Evolutionary conservation across 2,113 vertebrate species (phyloP), one percentile per base, ranked within the genome.

Genomic region (Mus pahari): DNA sequence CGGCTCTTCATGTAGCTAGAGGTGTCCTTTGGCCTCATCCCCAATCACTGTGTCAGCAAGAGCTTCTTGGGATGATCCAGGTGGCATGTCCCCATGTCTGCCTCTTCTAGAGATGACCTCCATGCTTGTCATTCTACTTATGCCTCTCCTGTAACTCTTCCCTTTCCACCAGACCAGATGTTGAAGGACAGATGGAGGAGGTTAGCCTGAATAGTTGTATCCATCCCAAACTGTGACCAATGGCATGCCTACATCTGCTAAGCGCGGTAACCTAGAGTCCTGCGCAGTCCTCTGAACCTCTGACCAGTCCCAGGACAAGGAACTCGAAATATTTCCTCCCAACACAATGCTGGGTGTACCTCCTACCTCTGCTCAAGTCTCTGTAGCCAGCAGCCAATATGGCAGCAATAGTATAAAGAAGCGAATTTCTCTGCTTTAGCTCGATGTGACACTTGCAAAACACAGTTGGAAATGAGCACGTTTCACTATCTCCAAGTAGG

Each of bases 401-500:
- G 22, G 45, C 48, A 14, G 48, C 3, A 31, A 71, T 1, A 0
- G 71, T 42, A 22, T 33, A n/a, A 78, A 87, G 90, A 87, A 39
- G 71, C 2, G 0, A 86, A 74, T 26, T 36, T 94, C 90, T 95
- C 81, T 73, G 86, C 81, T 89, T 96, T 94, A 95, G 60, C 60
- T 81, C 79, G 53, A 90, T 12, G 11, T 81, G 90, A 95, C 68
- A 84, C 75, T 86, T 77, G 55, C 64, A 92, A 91, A 91, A 92
- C 26, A 84, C 55, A 36, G 39, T 93, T 95, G 92, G 82, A 81
- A 95, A 95, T 50, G 53, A 95, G 90, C 82, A 79, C 20, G 1
- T 78, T 94, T 95, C n/a, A 0, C 31, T 94, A 89, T 95, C 96
- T 94, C 93, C 73, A 79, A 86, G 95, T 64, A 97, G 92, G 82